Percentiles rank a stretch among this genome's conserved stretches.
Conservation (phyloP, 2,113 vertebrate genomes). For the Podarcis raffonei region DNA sequence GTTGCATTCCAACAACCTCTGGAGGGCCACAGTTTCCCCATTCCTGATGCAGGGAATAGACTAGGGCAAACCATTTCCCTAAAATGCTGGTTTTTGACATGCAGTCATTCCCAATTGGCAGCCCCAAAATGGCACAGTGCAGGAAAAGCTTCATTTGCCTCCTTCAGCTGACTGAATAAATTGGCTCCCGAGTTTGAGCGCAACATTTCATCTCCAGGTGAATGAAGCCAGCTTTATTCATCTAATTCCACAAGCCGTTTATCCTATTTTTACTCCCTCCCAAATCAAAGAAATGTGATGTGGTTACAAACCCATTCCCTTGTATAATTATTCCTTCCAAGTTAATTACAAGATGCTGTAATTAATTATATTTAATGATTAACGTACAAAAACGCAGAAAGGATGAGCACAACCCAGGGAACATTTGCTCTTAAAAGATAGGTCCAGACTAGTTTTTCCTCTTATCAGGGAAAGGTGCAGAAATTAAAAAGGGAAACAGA, state of each 20-base stretch:
- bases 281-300: conserved; percentile 68
- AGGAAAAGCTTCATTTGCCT: background rate
- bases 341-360: conserved; percentile 76
- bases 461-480: conserved; percentile 70
- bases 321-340: conserved; percentile 73
- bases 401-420: conserved; percentile 69
- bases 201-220: conserved; percentile 25
- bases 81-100: background rate
- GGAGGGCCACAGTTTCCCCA: background rate
- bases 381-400: conserved; percentile 72
- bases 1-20: no score
- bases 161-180: background rate
- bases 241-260: conserved; percentile 62
- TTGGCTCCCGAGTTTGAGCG: background rate
- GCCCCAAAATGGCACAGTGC: background rate
- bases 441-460: conserved; percentile 69
- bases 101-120: background rate
- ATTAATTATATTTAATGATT: conserved; percentile 78
- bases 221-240: conserved; percentile 67
- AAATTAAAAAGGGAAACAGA: conserved; percentile 64
- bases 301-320: conserved; percentile 75
- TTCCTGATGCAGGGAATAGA: background rate
- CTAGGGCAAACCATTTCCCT: no score
- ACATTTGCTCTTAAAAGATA: conserved; percentile 71
- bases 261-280: background rate